Evolutionary conservation across 2,113 vertebrate species (phyloP).

Genomic region (Forbesichthys papilliferus): DNA sequence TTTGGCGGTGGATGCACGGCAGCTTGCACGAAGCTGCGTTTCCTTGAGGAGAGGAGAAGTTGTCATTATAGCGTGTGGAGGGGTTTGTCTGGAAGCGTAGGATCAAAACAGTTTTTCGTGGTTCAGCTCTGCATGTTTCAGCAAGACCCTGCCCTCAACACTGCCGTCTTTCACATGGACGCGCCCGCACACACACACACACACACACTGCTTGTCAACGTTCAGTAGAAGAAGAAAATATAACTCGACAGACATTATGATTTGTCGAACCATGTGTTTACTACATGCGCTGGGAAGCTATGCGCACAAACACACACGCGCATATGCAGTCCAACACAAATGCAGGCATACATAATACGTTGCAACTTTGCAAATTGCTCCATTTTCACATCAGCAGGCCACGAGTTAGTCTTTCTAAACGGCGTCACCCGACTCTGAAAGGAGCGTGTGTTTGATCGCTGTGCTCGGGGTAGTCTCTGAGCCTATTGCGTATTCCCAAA

Average conservation of each 20-base stretch:
- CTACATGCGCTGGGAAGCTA: not conserved
- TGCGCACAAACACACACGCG: not conserved
- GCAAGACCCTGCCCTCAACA: constrained; percentile 56
- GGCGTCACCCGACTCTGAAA: constrained; percentile 5
- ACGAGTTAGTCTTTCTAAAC: constrained; percentile 25
- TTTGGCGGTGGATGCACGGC: constrained; percentile 36
- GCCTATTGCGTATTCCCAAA: constrained; percentile 28
- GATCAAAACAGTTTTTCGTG: constrained; percentile 66
- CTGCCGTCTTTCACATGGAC: constrained; percentile 21
- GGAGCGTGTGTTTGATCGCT: constrained; percentile 9
- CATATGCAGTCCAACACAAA: not conserved
- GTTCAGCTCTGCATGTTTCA: constrained; percentile 57
- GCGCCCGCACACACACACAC: constrained; percentile 7
- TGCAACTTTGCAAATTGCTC: not conserved
- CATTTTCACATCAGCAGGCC: constrained; percentile 54
- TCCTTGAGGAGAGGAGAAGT: constrained; percentile 61
- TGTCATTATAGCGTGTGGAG: constrained; percentile 69
- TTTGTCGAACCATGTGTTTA: constrained; percentile 10
- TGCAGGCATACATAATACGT: not conserved
- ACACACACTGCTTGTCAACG: constrained; percentile 14
- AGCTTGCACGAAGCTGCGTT: constrained; percentile 54
- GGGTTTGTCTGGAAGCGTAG: constrained; percentile 50
- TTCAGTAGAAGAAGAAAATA: constrained; percentile 17
- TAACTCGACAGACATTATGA: constrained; percentile 1
- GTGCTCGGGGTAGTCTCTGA: constrained; percentile 6